These are phyloP conservation scores for Fragum sueziense DNA, from an alignment of 2,888 invertebrate genomes.

Conservation along the genomic window DNA sequence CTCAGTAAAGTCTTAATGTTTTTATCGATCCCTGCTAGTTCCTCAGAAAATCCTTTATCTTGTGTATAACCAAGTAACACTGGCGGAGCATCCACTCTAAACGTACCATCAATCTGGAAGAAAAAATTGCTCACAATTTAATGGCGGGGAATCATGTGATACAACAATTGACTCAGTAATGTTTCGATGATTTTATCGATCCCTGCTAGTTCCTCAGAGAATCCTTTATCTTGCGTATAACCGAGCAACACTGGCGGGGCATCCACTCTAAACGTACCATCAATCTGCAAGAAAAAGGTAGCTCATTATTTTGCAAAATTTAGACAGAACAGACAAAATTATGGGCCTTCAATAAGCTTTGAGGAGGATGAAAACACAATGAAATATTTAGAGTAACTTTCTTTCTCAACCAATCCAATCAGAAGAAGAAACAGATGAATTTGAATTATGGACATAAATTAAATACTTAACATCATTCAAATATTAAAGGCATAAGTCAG, in stretches of 20 bases:
- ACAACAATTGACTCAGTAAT: slow-evolving; percentile 86
- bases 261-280: slow-evolving; percentile 90
- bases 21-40: slow-evolving; percentile 63
- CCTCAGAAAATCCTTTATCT: slow-evolving; percentile 56
- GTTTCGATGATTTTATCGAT: slow-evolving; percentile 79
- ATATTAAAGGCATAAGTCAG: too few species aligned
- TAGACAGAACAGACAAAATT: too few species aligned
- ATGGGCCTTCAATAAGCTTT: too few species aligned
- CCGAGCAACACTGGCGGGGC: slow-evolving; percentile 90
- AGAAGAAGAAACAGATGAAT: too few species aligned
- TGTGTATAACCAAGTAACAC: slow-evolving; percentile 87
- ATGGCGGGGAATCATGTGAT: too few species aligned
- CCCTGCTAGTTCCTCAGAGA: slow-evolving; percentile 61
- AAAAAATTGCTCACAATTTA: too few species aligned
- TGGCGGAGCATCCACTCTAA: slow-evolving; percentile 89
- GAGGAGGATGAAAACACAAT: too few species aligned
- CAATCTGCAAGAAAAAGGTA: slow-evolving; percentile 87
- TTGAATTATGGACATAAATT: too few species aligned
- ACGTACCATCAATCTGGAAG: slow-evolving; percentile 91
- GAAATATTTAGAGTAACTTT: too few species aligned
- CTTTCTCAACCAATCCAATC: too few species aligned
- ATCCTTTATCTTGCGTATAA: slow-evolving; percentile 79
- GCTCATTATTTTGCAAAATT: too few species aligned
- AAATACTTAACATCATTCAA: slow-evolving; percentile 87
- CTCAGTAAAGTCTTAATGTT: slow-evolving; percentile 84